Evolutionary conservation across 2,797 vertebrate species (phyloP).

Genomic region (Triplophysa bombifrons): DNA sequence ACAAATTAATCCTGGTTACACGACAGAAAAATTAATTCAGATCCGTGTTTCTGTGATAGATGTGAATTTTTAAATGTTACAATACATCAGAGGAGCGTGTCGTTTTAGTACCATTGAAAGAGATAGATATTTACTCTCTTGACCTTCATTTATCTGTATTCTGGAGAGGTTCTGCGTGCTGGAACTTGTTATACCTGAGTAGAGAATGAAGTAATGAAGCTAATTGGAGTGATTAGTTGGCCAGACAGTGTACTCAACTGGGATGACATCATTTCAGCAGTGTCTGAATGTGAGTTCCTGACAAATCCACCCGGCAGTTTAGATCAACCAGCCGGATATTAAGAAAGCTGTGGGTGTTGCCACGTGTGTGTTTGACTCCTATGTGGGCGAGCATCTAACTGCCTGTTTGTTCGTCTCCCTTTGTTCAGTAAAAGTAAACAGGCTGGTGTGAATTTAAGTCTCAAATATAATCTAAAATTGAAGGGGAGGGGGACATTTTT

Average conservation of each 20-base stretch:
- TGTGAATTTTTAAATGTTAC: slow-evolving; percentile 24
- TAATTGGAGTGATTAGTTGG: slow-evolving; percentile 58
- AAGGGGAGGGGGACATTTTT: no score
- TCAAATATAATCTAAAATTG: no score
- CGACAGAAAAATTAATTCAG: slow-evolving; percentile 10
- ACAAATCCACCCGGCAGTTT: slow-evolving; percentile 23
- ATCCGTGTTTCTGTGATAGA: slow-evolving; percentile 13
- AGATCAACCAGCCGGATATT: slow-evolving; percentile 38
- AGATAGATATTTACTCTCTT: slow-evolving; percentile 18
- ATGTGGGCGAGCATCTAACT: background rate
- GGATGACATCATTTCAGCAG: slow-evolving; percentile 50
- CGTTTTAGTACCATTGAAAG: slow-evolving; percentile 2
- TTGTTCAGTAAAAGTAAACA: background rate
- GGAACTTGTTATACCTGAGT: slow-evolving; percentile 51
- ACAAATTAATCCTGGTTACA: slow-evolving; percentile 8
- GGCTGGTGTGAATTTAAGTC: background rate
- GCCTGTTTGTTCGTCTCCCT: slow-evolving; percentile 4
- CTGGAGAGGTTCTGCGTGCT: slow-evolving; percentile 38
- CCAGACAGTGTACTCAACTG: slow-evolving; percentile 56
- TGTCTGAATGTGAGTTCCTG: slow-evolving; percentile 14
- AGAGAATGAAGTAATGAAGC: slow-evolving; percentile 54
- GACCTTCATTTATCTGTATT: slow-evolving; percentile 46
- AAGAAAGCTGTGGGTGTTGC: slow-evolving; percentile 17
- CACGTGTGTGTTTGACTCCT: slow-evolving; percentile 10
- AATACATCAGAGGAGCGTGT: background rate